Evolutionary conservation across 2,888 invertebrate genomes (phyloP).

Genomic region (Ganaspis brasiliensis): DNA sequence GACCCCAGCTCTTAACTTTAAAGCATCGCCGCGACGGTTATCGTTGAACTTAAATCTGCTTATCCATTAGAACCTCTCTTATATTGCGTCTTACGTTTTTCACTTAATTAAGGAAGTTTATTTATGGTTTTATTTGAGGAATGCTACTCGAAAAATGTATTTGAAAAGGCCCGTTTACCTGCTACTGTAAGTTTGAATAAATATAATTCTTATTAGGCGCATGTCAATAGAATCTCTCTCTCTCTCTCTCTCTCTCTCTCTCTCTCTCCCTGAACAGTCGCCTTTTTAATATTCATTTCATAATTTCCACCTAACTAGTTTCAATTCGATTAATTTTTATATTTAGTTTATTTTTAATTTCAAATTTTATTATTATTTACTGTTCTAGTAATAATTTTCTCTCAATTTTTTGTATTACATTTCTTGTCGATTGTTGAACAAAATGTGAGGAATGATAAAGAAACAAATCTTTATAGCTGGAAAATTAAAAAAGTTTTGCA

Average conservation of each 20-base stretch:
- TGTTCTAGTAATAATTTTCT: too few species aligned
- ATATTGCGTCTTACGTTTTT: constrained; percentile 27
- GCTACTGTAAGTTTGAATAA: constrained; percentile 39
- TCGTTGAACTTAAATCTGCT: constrained; percentile 39
- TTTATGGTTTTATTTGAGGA: constrained; percentile 40
- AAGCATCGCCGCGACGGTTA: constrained; percentile 32
- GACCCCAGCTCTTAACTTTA: constrained; percentile 4
- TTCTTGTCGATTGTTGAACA: too few species aligned
- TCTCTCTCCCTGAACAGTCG: not conserved
- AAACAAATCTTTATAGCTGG: too few species aligned
- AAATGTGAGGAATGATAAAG: too few species aligned
- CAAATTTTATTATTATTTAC: too few species aligned
- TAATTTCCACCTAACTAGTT: not conserved
- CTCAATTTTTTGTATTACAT: too few species aligned
- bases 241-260: not conserved
- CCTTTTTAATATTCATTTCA: constrained; percentile 11
- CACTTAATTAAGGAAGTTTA: constrained; percentile 37
- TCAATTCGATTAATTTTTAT: too few species aligned
- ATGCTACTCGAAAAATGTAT: constrained; percentile 24
- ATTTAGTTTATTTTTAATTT: not conserved
- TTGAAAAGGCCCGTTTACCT: constrained; percentile 38
- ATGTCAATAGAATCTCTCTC: constrained; percentile 28
- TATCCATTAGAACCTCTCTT: constrained; percentile 42
- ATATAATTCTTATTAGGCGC: constrained; percentile 18
- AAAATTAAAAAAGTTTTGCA: too few species aligned